Evolutionary conservation across 2,888 invertebrate species (phyloP).

Genomic region (Ophion ellenae): DNA sequence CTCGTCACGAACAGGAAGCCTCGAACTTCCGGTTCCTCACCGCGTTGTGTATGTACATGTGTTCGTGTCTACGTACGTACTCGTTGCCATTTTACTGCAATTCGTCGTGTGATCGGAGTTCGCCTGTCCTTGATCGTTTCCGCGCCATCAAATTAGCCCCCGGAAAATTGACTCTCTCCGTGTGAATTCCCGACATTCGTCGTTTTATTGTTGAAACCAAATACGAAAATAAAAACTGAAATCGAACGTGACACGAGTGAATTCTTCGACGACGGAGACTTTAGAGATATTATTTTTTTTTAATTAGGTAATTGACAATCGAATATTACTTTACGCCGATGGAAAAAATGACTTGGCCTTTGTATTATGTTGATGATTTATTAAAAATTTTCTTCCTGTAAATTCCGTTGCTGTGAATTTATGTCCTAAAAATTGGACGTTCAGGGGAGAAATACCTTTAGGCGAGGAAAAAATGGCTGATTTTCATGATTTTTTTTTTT

Average conservation of each 20-base stretch:
- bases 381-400: too few relatives aligned
- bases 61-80: not conserved
- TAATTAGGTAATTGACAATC: not conserved
- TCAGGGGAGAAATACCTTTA: too few relatives aligned
- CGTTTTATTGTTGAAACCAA: constrained; percentile 34
- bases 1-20: constrained; percentile 38
- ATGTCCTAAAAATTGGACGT: not conserved
- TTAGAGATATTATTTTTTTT: not conserved
- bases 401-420: not conserved
- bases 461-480: too few relatives aligned
- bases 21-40: constrained; percentile 56
- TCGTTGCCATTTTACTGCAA: constrained; percentile 14
- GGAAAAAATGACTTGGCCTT: not conserved
- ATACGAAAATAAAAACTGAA: not conserved
- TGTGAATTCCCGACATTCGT: not conserved
- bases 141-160: constrained; percentile 42
- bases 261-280: not conserved
- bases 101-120: constrained; percentile 42
- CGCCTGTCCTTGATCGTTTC: constrained; percentile 20
- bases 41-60: constrained; percentile 35
- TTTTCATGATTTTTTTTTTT: too few relatives aligned
- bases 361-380: not conserved
- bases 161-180: constrained; percentile 48
- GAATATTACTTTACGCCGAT: not conserved
- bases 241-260: not conserved